A percentile compares a stretch with the other conserved stretches of the same genome.
Evolutionary conservation across 2,113 vertebrate genomes (phyloP).

Genomic region (Isurus oxyrinchus): DNA sequence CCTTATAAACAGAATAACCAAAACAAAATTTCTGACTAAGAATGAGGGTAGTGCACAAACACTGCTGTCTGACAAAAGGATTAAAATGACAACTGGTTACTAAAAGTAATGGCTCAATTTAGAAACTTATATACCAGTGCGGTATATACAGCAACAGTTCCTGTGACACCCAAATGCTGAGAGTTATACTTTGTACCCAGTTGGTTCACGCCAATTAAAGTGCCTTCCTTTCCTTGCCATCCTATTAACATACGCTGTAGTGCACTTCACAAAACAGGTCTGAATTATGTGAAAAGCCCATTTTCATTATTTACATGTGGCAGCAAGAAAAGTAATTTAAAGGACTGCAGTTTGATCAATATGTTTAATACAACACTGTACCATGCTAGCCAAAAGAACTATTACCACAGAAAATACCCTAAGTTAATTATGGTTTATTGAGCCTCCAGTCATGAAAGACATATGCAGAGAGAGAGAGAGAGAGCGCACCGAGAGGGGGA

Average conservation of each 20-base stretch:
- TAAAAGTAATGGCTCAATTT: background rate
- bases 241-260: background rate
- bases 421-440: background rate
- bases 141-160: background rate
- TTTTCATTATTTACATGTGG: background rate
- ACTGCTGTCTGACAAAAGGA: background rate
- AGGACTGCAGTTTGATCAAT: constrained; percentile 23
- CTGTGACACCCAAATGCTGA: background rate
- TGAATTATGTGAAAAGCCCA: background rate
- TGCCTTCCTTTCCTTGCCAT: background rate
- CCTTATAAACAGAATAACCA: background rate
- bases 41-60: background rate
- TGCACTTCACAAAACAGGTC: background rate
- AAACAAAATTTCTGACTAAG: background rate
- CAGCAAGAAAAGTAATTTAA: background rate
- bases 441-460: background rate
- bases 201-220: background rate
- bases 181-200: background rate
- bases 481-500: background rate
- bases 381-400: background rate
- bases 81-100: background rate
- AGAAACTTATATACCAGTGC: background rate
- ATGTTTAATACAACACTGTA: background rate
- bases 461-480: background rate
- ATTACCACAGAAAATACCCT: background rate